These are phyloP conservation scores for Petrophora chlorosata DNA, from an alignment of 2,888 invertebrate species.

Conservation along the genomic window DNA sequence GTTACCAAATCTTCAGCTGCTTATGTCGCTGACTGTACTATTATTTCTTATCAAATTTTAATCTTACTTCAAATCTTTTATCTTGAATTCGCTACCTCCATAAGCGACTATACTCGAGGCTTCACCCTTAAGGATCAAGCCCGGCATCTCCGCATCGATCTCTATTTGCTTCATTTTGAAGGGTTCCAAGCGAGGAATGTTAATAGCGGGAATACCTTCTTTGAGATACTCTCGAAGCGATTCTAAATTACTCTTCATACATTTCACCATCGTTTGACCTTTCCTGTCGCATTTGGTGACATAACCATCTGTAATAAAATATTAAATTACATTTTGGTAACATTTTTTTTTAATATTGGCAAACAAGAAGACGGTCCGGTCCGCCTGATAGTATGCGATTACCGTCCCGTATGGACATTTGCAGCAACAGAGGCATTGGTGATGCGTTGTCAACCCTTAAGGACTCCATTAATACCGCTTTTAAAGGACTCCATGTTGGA, in stretches of 20 bases:
- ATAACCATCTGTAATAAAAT: too few relatives aligned
- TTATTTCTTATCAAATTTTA: background rate
- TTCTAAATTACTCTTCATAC: background rate
- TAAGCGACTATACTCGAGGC: background rate
- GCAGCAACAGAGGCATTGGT: too few relatives aligned
- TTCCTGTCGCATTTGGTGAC: conserved; percentile 1
- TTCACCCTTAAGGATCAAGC: background rate
- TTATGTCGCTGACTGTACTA: too few relatives aligned
- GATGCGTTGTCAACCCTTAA: too few relatives aligned
- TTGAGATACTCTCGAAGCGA: background rate
- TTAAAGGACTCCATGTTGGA: too few relatives aligned
- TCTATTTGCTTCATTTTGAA: background rate
- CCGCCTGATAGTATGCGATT: too few relatives aligned
- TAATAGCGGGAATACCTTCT: background rate
- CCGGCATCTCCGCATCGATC: background rate
- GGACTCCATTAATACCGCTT: too few relatives aligned
- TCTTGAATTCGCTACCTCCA: background rate
- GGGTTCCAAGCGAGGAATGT: conserved; percentile 1
- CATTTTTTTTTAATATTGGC: too few relatives aligned
- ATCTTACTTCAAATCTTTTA: background rate
- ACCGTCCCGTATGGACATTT: too few relatives aligned
- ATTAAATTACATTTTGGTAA: too few relatives aligned
- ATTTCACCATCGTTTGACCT: background rate
- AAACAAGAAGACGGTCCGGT: too few relatives aligned
- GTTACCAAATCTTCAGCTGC: too few relatives aligned